A percentile compares a stretch with the other conserved stretches of the same genome.
phyloP scores from a whole-genome alignment of 2,888 invertebrate species.

The Acanthococcus lagerstroemiae region DNA sequence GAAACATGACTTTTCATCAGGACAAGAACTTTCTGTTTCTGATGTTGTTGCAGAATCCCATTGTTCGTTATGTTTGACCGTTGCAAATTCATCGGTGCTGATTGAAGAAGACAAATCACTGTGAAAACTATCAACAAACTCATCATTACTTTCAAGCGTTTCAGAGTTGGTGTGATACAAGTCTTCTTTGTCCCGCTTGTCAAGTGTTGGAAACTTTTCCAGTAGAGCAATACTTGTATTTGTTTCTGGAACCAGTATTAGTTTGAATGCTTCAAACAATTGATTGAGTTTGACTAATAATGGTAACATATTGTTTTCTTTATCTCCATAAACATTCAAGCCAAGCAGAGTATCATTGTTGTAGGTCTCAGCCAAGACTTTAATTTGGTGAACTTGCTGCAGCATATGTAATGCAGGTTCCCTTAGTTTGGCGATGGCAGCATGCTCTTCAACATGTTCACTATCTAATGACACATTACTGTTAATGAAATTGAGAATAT shows the following conservation, averaged over 20 bases:
- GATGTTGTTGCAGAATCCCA: neutral
- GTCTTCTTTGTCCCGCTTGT: too few species aligned
- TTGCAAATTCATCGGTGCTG: neutral
- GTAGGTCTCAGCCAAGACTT: neutral
- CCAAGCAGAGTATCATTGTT: neutral
- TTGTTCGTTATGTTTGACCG: neutral
- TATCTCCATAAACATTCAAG: too few species aligned
- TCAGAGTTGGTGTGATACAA: too few species aligned
- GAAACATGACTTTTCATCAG: neutral
- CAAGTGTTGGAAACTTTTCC: neutral
- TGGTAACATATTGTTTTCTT: neutral
- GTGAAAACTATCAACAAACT: constrained; percentile 6
- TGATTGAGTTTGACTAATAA: neutral
- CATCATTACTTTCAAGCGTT: neutral
- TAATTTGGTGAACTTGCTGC: constrained; percentile 1
- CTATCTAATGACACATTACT: constrained; percentile 1
- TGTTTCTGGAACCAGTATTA: neutral
- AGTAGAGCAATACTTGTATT: neutral
- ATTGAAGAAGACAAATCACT: constrained; percentile 14
- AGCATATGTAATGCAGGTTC: constrained; percentile 13
- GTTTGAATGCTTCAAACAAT: neutral
- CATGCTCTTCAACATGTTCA: neutral
- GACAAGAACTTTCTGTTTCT: too few species aligned
- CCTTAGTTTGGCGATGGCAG: neutral
- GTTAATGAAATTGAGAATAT: constrained; percentile 15